Evolutionary conservation across 2,888 invertebrate genomes (phyloP), one percentile per base, ranked within the genome.

Genomic region (Octonoba sinensis): DNA sequence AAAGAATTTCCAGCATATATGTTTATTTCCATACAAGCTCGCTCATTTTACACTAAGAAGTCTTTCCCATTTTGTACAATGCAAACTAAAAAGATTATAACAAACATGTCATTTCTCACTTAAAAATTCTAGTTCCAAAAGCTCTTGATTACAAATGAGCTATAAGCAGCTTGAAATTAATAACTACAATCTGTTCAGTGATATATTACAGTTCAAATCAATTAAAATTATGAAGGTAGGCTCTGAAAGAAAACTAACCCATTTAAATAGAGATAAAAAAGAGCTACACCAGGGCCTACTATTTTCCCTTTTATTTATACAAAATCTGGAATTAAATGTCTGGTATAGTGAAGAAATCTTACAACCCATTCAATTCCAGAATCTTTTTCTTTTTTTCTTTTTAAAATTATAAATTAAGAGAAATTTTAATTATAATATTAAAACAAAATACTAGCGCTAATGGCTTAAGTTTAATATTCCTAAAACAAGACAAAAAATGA

Each of bases 1-100:
- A 74, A 49, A 24, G 6, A 49, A 62, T 22, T 59, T 81, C 79
- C 79, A 81, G 79, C 72, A 81, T 81, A 81, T 66, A 78, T 74
- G 72, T 81, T 81, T 81, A 81, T 81, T 81, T 81, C 79, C 79
- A 73, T 81, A 81, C 79, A 81, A 81, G 79, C 79, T 81, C 73
- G 79, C 79, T 81, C 73, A 81, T 51, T 73, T 81, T 69, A 73
- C 72, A 73, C 79, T 81, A 81, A 44, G 20, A 44, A 54, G 46
- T 51, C 72, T 62, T 62, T 59, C 56, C 62, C 62, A 44, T 69
- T 69, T 65, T 56, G 49, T 27, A 73, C 51, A 72, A 51, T 67
- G 60, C 73, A 72, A 81, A 81, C 79, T 81, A 81, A 81, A 72
- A 64, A 22, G 49, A 49, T n/a, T n/a, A n/a, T 36, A 36, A 36